Evolutionary conservation across 2,888 invertebrate species (phyloP), one percentile per base, ranked within the genome.

Genomic region (Didymodactylos carnosus): DNA sequence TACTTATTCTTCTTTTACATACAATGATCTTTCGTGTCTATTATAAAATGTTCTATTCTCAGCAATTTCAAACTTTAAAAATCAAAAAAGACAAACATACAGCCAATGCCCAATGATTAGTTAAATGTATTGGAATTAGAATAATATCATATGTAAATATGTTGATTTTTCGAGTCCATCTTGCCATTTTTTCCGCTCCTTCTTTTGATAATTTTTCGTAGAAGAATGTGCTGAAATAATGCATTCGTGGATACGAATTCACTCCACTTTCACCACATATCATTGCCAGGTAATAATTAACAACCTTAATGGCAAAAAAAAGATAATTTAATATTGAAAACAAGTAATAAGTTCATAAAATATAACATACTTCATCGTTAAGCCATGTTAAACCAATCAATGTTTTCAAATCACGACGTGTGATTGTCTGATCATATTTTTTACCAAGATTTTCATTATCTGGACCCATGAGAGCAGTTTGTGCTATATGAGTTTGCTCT

Each of bases 261-360:
- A 84, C 83, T 75, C 87, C 86, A 13, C 89, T 87, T 73, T 97
- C 85, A 78, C 91, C 89, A 80, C 89, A 90, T 73, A 98, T 84
- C 73, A 98, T 84, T 81, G 91, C 91, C 90, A 97, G 91, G 82
- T 97, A 98, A 83, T 92, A 94, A 83, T 95, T 97, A 53, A 98
- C 94, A 0, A 95, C 83, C 86, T 86, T n/a, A n/a, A n/a, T n/a
- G n/a, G n/a, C n/a, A 46, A 46, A 27, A 2, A 29, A 49, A 49
- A 3, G 29, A 46, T 23, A 3, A 23, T 46, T 53, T 43, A 43
- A n/a, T 16, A 10, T 46, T 46, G 14, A 10, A 2, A 19, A 13
- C 7, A 53, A n/a, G n/a, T n/a, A n/a, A n/a, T 14, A 53, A 16
- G 3, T 3, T 16, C 14, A 27, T 10, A 8, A 25, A 14, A 6